Percentiles rank a stretch among this genome's conserved stretches.
These are phyloP conservation scores for Camponotus vicinus DNA, from an alignment of 1,140 invertebrate species.

Conservation along the genomic window DNA sequence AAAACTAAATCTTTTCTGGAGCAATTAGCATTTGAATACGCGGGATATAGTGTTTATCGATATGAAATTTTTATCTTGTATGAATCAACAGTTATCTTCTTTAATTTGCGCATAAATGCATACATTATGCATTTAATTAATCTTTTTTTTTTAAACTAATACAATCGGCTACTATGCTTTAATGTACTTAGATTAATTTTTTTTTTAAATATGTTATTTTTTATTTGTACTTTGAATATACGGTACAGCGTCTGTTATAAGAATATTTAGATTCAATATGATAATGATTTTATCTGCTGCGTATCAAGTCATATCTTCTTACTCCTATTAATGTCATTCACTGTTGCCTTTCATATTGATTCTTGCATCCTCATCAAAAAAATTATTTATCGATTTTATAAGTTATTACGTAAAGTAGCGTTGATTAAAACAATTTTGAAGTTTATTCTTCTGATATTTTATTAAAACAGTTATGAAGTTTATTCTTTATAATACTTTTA, in stretches of 20 bases:
- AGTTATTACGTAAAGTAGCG: not conserved
- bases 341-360: not conserved
- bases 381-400: not conserved
- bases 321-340: slow-evolving; percentile 6
- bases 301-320: slow-evolving; percentile 20
- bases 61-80: not conserved
- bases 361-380: not conserved
- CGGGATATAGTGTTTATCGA: too few species aligned
- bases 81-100: too few species aligned
- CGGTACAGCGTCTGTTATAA: not conserved
- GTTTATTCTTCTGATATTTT: not conserved
- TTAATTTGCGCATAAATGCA: not conserved
- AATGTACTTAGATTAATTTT: not conserved
- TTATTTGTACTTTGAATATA: not conserved
- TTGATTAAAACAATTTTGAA: not conserved
- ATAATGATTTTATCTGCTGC: slow-evolving; percentile 45
- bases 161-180: too few species aligned
- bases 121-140: not conserved
- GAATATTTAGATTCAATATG: slow-evolving; percentile 41
- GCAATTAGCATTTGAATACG: not conserved
- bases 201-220: slow-evolving; percentile 5
- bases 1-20: not conserved
- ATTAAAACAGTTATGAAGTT: not conserved
- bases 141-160: not conserved
- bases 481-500: not conserved